Evolutionary conservation across 2,888 invertebrate species (phyloP), one percentile per base, ranked within the genome.

Genomic region (Lacanobia oleracea): DNA sequence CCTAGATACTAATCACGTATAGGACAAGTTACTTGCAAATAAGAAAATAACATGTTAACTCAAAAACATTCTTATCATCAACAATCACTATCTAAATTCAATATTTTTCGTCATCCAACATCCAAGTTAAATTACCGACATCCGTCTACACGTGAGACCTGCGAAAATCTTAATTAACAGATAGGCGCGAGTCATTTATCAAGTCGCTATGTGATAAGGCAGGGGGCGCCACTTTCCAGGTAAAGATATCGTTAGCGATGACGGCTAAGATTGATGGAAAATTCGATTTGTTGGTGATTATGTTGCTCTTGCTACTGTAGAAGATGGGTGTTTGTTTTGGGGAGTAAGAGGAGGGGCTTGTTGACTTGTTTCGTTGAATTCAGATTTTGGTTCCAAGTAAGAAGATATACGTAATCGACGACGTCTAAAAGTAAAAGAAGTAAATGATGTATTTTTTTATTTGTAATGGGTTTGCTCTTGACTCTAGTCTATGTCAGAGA

Each of bases 141-240:
- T 95, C 93, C 91, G 91, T 95, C 93, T 90, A 88, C 93, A 93
- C 93, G 93, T 94, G 93, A 92, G 93, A 91, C 90, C 91, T 91
- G 95, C 93, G 94, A 94, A 95, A 95, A 94, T 95, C 95, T 95
- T 96, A 96, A 96, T 95, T 95, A 96, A 95, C 94, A 94, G 96
- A 95, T 95, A 95, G 94, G 93, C 92, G 88, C 84, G 77, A 91
- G 91, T 91, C 89, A 93, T 95, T 93, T 90, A 90, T 95, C 95
- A 94, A 90, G 81, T 69, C 82, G 90, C 90, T 88, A 89, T 91
- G 91, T 92, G 94, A 94, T 94, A 94, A 93, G 93, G 88, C 89
- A 66, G 72, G 78, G 77, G 90, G 89, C 79, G 85, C 85, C 82
- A 87, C 89, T 88, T 88, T 79, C 76, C 91, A 91, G 91, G 92